Percentiles rank a stretch among this genome's conserved stretches.
These are phyloP conservation scores for Drosophila truncata DNA, from an alignment of 1,140 invertebrate species.

Conservation along the genomic window DNA sequence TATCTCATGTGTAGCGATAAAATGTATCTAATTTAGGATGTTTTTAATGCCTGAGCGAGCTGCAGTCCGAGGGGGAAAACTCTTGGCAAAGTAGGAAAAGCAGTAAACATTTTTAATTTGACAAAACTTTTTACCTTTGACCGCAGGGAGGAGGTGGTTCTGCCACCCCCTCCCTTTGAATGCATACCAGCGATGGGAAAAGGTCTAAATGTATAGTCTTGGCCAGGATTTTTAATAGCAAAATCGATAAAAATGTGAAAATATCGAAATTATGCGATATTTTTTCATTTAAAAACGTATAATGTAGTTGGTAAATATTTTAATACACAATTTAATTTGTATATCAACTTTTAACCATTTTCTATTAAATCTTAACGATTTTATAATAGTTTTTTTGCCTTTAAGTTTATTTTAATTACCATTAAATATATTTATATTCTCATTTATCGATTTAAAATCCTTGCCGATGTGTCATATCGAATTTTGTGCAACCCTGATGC, in stretches of 20 bases:
- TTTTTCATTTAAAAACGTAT: not conserved
- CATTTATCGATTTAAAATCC: not conserved
- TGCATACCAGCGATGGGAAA: not conserved
- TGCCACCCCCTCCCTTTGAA: not conserved
- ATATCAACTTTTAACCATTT: no score
- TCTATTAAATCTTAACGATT: no score
- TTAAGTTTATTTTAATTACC: not conserved
- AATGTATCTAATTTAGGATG: conserved; percentile 83
- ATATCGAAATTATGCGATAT: not conserved
- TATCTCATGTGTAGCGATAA: conserved; percentile 76
- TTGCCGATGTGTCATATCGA: not conserved
- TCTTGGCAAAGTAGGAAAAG: conserved; percentile 57
- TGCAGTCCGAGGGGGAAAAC: conserved; percentile 52
- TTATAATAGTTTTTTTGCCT: no score
- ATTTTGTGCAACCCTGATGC: conserved; percentile 1
- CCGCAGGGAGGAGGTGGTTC: conserved; percentile 48
- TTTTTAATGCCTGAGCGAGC: conserved; percentile 74
- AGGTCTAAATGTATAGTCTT: not conserved
- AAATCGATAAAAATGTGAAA: not conserved
- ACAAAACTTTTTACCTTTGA: conserved; percentile 84
- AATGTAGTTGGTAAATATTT: not conserved
- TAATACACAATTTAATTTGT: no score
- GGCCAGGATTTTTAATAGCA: not conserved
- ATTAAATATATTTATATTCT: not conserved
- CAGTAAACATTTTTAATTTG: conserved; percentile 84